Evolutionary conservation across 2,888 invertebrate genomes (phyloP), one percentile per base, ranked within the genome.

Genomic region (Magallana nippona): DNA sequence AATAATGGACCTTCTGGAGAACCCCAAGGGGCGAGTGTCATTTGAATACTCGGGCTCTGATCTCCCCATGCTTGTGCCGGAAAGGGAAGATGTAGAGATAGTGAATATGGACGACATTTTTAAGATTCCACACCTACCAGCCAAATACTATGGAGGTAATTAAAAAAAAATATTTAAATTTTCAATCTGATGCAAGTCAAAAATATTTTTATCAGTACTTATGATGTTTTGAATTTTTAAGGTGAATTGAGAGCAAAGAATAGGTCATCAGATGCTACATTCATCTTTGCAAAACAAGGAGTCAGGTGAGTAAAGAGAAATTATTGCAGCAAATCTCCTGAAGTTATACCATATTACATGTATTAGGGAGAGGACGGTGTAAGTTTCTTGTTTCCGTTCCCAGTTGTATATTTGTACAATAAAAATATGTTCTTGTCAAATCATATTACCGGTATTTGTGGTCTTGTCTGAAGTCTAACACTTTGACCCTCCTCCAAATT

Each of bases 81-180:
- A 27, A 15, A 71, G 32, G 71, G 5, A 10, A 0, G 71, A 71
- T 19, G 32, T 71, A 15, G 71, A 71, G 5, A 13, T 71, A 2
- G 71, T 71, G 32, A 32, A 71, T 15, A 71, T 71, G 71, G 71
- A 71, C 2, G 71, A 71, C 15, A 71, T 71, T 32, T 71, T 71
- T 32, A 71, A 71, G 32, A 71, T 71, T 32, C 71, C 71, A 71
- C 71, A 27, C 15, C 55, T 63, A 22, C 71, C 82, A 55, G 55
- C 82, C 17, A 82, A 63, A 71, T 82, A 82, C 22, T 82, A 82
- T 71, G 82, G 82, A 82, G 82, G 82, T 82, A 82, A 22, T n/a
- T 27, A 44, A 13, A 17, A 77, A 77, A 10, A 13, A 1, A 77
- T 32, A 11, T 22, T 77, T 27, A 8, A 5, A 22, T 1, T 19